Evolutionary conservation across 2,797 vertebrate genomes (phyloP), one percentile per base, ranked within the genome.

Genomic region (Austrolebias charrua): DNA sequence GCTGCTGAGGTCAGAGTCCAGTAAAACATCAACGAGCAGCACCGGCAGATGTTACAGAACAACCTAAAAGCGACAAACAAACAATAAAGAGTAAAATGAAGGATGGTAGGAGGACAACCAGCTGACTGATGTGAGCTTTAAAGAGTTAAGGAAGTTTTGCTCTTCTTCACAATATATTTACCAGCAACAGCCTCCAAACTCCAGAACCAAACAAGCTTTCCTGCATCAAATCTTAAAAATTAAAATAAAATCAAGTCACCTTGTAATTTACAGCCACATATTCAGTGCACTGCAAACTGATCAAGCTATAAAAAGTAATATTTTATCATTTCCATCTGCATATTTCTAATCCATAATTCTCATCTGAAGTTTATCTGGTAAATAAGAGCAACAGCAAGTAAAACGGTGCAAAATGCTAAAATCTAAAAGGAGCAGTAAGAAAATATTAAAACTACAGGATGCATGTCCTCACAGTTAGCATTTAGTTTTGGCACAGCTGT

Each of bases 401-500:
- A 43, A 40, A 40, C 38, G 11, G 24, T 15, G 48, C 24, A 15
- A 62, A 40, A 69, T 60, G 33, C 51, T 57, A 52, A 2, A 20
- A 6, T n/a, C 44, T 19, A 60, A 65, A 60, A 79, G 33, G 40
- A 62, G 47, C 4, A 56, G 64, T 18, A 57, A 53, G 18, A 59
- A 55, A 58, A 44, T 18, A 54, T 2, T 47, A 79, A 52, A 63
- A 54, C 16, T 56, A 55, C 55, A 24, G 45, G 18, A 50, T 58
- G 20, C 55, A 52, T 45, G 54, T 58, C 66, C 67, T 52, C 64
- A 73, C 60, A 51, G 76, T 86, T 65, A 81, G 71, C 60, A 2
- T 63, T 81, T 86, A 83, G 75, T 82, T 83, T 86, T 79, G 81
- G 74, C 84, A 83, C 66, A 64, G 78, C 71, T 62, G 75, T 38